phyloP scores from a whole-genome alignment of 2,888 invertebrate species.

The Galeopsomyia nigrocyanea region DNA sequence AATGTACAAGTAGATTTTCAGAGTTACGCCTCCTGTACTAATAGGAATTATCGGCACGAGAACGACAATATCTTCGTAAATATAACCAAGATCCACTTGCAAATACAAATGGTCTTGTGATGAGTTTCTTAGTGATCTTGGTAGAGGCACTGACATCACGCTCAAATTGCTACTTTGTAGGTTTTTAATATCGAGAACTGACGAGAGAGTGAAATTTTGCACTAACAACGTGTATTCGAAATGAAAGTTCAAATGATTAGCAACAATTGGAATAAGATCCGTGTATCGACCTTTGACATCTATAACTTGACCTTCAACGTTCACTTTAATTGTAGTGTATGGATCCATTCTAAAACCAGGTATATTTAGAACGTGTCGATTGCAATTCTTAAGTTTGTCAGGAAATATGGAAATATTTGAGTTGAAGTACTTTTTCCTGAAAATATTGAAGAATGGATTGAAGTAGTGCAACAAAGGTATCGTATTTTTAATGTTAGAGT shows the following conservation, averaged over 20 bases:
- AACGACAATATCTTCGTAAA: neutral
- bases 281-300: no score
- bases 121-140: neutral
- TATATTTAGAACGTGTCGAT: neutral
- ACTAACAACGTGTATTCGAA: no score
- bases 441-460: neutral
- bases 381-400: neutral
- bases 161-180: neutral
- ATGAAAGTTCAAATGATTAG: no score
- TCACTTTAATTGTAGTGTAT: no score
- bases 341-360: neutral
- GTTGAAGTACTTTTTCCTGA: neutral
- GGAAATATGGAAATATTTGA: neutral
- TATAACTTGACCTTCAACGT: no score
- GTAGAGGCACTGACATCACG: neutral
- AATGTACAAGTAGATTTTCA: neutral
- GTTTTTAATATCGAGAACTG: neutral
- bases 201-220: no score
- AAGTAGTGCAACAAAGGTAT: neutral
- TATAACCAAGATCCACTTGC: constrained; percentile 6
- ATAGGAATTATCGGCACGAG: neutral
- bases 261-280: no score
- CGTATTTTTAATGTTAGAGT: neutral
- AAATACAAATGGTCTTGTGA: neutral
- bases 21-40: neutral